Evolutionary conservation across 2,888 invertebrate genomes (phyloP), one percentile per base, ranked within the genome.

Genomic region (Coenonympha arcania): DNA sequence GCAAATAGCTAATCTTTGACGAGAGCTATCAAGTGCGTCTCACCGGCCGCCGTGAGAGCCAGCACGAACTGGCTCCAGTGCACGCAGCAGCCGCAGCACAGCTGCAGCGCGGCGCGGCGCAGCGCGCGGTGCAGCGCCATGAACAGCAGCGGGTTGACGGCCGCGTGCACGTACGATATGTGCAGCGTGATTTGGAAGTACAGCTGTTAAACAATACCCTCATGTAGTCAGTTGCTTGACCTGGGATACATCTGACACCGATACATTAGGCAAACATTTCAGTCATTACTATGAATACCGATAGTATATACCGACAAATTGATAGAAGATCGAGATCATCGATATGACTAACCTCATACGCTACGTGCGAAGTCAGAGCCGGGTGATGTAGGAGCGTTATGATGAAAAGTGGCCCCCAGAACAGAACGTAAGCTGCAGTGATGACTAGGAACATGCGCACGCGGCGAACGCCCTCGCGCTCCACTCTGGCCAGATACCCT

Each of bases 321-420:
- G n/a, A n/a, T n/a, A n/a, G n/a, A n/a, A n/a, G n/a, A n/a, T n/a
- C n/a, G n/a, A n/a, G n/a, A n/a, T n/a, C n/a, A n/a, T n/a, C n/a
- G n/a, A n/a, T n/a, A n/a, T n/a, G 41, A 62, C 68, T 68, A 57
- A 92, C 93, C 89, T 93, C 93, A 77, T 93, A 92, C 56, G 92
- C 91, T 57, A 92, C 88, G 59, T 90, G 90, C 59, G 89, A 91
- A 39, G 92, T 92, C 58, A 92, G 86, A 41, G 91, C 84, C 3
- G 92, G 93, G 69, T 93, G 93, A 71, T 93, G 91, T 47, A 93
- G 88, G 56, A 95, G 84, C 2, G 95, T 95, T 62, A 95, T 93
- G 61, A 95, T 89, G 81, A 95, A 96, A 56, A 96, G 85, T 9
- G 95, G 96, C 56, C 95, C 95, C 95, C 96, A 96, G 82, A 95